A percentile compares a stretch with the other conserved stretches of the same genome.
Conservation (phyloP, 2,113 vertebrate genomes). For the Edolisoma coerulescens region DNA sequence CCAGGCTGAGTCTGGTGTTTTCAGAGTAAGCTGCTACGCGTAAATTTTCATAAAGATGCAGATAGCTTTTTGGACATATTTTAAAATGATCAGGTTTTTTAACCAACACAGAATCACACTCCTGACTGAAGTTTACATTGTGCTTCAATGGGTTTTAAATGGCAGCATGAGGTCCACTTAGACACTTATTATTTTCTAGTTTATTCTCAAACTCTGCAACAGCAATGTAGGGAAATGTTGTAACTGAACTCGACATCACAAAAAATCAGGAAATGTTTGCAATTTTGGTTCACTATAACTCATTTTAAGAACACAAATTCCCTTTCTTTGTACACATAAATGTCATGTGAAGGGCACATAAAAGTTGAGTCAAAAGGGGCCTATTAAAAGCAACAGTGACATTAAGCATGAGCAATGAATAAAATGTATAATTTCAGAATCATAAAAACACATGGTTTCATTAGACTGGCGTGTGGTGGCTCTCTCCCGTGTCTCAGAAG, state of each 20-base stretch:
- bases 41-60: neutral
- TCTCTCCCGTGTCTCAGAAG: slow-evolving; percentile 51
- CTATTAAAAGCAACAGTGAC: slow-evolving; percentile 26
- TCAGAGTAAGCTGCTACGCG: neutral
- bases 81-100: neutral
- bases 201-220: neutral
- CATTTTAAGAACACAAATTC: slow-evolving; percentile 7
- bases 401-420: slow-evolving; percentile 41
- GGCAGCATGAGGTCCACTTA: neutral
- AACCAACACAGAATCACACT: neutral
- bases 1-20: neutral
- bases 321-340: neutral
- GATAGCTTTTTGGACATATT: neutral
- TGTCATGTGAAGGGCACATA: neutral
- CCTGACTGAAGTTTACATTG: neutral
- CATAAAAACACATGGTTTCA: slow-evolving; percentile 63
- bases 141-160: neutral
- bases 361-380: slow-evolving; percentile 3
- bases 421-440: slow-evolving; percentile 60
- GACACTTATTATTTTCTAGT: neutral
- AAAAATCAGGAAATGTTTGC: slow-evolving; percentile 28
- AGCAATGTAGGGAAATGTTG: neutral
- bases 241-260: slow-evolving; percentile 2
- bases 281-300: slow-evolving; percentile 42
- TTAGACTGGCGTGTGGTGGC: slow-evolving; percentile 46